These are phyloP conservation scores for Urocolius indicus DNA, from an alignment of 2,113 vertebrate species.

Conservation along the genomic window DNA sequence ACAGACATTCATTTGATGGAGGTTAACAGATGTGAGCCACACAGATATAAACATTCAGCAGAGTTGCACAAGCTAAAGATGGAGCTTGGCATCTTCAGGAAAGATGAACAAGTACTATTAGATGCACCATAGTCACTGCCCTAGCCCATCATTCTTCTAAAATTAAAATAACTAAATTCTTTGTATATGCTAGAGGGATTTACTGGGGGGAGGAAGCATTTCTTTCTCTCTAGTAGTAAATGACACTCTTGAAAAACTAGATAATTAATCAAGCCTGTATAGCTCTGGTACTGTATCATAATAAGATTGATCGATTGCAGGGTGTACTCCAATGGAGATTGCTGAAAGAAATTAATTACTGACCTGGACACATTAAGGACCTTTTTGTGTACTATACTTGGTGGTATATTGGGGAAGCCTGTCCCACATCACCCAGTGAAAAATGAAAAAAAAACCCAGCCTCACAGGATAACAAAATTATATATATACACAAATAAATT, in stretches of 20 bases:
- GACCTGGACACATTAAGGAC: background rate
- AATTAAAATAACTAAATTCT: background rate
- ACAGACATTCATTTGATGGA: background rate
- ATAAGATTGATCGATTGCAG: background rate
- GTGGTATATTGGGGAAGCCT: background rate
- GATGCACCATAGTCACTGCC: background rate
- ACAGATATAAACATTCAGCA: background rate
- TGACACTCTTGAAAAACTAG: background rate
- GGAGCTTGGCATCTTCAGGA: background rate
- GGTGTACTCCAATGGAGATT: background rate
- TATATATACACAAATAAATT: background rate
- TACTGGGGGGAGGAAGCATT: background rate
- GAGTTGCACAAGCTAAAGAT: background rate
- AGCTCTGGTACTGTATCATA: background rate
- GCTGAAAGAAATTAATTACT: conserved; percentile 24
- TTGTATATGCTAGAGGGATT: background rate
- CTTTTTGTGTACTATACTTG: background rate
- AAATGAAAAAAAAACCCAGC: background rate
- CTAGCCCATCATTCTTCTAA: conserved; percentile 14
- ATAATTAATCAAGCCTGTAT: conserved; percentile 23
- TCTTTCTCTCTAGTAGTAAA: conserved; percentile 6
- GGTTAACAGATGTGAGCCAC: background rate
- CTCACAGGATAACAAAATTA: background rate
- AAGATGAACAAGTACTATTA: background rate
- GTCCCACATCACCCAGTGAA: background rate